phyloP scores from a whole-genome alignment of 2,113 vertebrate genomes.

The Procavia capensis region DNA sequence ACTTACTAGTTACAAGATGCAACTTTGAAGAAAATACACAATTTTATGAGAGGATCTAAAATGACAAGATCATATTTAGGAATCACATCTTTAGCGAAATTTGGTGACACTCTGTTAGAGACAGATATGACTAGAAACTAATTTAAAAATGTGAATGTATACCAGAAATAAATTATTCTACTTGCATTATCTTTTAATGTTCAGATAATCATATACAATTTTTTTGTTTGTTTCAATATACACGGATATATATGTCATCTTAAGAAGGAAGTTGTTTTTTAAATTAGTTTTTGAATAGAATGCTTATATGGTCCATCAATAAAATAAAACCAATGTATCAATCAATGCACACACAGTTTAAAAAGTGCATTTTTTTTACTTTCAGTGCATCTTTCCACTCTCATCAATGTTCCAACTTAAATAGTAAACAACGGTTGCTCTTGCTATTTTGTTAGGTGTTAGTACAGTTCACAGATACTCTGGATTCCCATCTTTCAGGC shows the following conservation, averaged over 20 bases:
- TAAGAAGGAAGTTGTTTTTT: constrained; percentile 31
- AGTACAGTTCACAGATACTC: not conserved
- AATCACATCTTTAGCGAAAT: constrained; percentile 26
- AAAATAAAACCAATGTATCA: not conserved
- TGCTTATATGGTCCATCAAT: not conserved
- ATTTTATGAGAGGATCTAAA: constrained; percentile 46
- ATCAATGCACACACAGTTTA: not conserved
- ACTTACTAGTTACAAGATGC: constrained; percentile 37
- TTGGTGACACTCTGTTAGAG: not conserved
- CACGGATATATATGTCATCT: not conserved
- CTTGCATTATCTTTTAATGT: constrained; percentile 20
- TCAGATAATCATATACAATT: not conserved
- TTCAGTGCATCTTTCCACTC: not conserved
- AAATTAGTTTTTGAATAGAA: constrained; percentile 41
- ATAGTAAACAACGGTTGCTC: not conserved
- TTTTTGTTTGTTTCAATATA: constrained; percentile 6
- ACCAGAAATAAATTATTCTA: not conserved
- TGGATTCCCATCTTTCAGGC: not conserved
- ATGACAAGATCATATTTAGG: constrained; percentile 27
- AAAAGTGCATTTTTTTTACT: not conserved
- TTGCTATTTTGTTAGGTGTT: not conserved
- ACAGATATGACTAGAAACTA: not conserved
- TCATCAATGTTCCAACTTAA: not conserved
- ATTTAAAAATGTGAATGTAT: not conserved
- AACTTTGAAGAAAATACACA: constrained; percentile 22